Base-by-base conservation (phyloP, 2,888 invertebrate species). In the Dryobota labecula region DNA sequence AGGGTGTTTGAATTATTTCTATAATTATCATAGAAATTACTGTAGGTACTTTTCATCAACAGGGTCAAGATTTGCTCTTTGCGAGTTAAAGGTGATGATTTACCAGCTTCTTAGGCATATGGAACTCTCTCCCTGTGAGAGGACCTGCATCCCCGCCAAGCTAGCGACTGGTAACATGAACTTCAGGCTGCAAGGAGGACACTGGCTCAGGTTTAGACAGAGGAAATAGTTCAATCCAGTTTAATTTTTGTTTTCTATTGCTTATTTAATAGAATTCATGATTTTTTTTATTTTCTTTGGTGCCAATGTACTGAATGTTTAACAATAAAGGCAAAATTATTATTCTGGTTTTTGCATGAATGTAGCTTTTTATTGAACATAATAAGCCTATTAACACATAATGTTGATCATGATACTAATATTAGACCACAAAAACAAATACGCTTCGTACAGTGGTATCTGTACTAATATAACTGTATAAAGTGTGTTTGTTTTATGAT, bases 51-150 rank as follows among this genome's bases (percentile, higher is more conserved):
- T 2, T 43, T 61, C 20, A 13, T 56, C 7, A n/a, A 73, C 84
- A 94, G 94, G 92, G 0, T 94, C 94, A 8, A 84, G 94, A 45
- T 94, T 94, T 67, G 94, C 94, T 0, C 87, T 94, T 8, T 93
- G 92, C 70, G 94, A 95, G 77, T 74, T 94, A n/a, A 95, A 95
- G 76, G 90, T 93, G 27, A 88, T 94, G 84, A 73, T 88, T 2
- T 94, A 94, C 77, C 92, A 93, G 80, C 82, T 94, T 1, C 79
- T 95, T 2, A 88, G 82, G 13, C 86, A 93, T n/a, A 84, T 94
- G 70, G 90, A 90, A 68, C 45, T 95, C 30, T 89, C 88, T 0
- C 92, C 93, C 0, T 89, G 89, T 9, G 87, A 87, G 63, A 92
- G 86, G 82, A 94, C 93, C 24, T 74, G 82, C 67, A 88, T 91